phyloP scores from a whole-genome alignment of 2,113 vertebrate genomes.

The Sinocyclocheilus maitianheensis region DNA sequence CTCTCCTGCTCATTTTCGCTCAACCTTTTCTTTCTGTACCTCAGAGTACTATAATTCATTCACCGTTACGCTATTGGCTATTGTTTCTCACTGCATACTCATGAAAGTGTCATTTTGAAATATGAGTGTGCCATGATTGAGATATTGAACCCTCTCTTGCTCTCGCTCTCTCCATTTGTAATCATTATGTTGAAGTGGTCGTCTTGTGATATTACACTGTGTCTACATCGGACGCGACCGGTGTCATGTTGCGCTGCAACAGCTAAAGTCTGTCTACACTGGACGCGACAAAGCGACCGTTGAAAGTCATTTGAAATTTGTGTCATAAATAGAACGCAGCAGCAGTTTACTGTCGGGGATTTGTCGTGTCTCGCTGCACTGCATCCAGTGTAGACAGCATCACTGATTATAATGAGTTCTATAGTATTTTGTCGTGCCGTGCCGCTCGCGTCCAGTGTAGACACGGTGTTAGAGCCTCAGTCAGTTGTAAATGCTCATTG shows the following conservation, averaged over 20 bases:
- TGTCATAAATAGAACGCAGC: too few relatives aligned
- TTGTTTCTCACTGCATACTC: neutral
- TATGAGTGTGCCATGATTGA: constrained; percentile 14
- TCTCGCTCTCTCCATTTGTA: neutral
- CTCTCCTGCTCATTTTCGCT: neutral
- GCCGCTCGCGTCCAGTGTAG: too few relatives aligned
- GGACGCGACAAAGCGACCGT: too few relatives aligned
- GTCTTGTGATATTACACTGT: neutral
- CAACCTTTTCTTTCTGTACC: neutral
- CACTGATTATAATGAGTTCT: too few relatives aligned
- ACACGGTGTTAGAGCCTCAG: neutral
- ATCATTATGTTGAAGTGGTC: neutral
- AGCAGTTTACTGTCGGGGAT: too few relatives aligned
- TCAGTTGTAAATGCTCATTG: constrained; percentile 13
- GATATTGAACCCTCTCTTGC: neutral
- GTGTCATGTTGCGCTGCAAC: too few relatives aligned
- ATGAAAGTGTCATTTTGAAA: constrained; percentile 19
- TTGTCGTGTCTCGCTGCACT: too few relatives aligned
- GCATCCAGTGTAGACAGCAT: too few relatives aligned
- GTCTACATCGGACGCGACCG: too few relatives aligned
- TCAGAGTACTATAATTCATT: neutral
- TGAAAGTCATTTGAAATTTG: too few relatives aligned
- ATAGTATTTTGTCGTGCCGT: too few relatives aligned
- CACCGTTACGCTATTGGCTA: neutral
- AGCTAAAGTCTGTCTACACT: too few relatives aligned